These are phyloP conservation scores for Pantherophis vulpinus DNA, from an alignment of 2,797 vertebrate genomes.

Conservation along the genomic window DNA sequence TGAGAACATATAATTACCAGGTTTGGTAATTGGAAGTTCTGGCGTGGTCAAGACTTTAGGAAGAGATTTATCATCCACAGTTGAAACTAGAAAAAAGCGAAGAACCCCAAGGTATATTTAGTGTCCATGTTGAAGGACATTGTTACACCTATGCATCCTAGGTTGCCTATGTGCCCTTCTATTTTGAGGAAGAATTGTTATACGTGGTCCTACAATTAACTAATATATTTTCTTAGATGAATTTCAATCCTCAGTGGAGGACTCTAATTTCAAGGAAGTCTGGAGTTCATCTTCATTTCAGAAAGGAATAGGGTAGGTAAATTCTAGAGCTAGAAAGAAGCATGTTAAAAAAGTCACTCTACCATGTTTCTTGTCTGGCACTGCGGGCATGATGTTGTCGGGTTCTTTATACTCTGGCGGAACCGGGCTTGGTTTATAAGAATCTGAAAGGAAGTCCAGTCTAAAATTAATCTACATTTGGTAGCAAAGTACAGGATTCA, in stretches of 20 bases:
- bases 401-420: conserved; percentile 21
- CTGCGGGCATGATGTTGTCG: neutral
- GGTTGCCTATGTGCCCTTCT: neutral
- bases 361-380: conserved; percentile 9
- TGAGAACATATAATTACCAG: neutral
- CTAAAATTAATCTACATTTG: neutral
- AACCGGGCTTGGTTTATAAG: conserved; percentile 13
- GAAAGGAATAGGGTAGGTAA: too few species aligned
- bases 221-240: neutral
- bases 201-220: neutral
- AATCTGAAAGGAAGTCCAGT: conserved; percentile 34
- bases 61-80: neutral
- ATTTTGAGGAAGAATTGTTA: neutral
- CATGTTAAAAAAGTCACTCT: neutral
- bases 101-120: neutral
- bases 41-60: neutral
- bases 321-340: neutral
- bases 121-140: neutral
- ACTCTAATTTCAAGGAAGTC: neutral
- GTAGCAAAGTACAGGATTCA: neutral
- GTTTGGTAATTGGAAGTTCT: neutral
- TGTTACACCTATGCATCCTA: neutral
- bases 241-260: neutral
- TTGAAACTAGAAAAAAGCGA: neutral
- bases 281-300: too few species aligned